Base-by-base conservation (phyloP, 2,113 vertebrate genomes). In the Thinocorus orbignyianus region DNA sequence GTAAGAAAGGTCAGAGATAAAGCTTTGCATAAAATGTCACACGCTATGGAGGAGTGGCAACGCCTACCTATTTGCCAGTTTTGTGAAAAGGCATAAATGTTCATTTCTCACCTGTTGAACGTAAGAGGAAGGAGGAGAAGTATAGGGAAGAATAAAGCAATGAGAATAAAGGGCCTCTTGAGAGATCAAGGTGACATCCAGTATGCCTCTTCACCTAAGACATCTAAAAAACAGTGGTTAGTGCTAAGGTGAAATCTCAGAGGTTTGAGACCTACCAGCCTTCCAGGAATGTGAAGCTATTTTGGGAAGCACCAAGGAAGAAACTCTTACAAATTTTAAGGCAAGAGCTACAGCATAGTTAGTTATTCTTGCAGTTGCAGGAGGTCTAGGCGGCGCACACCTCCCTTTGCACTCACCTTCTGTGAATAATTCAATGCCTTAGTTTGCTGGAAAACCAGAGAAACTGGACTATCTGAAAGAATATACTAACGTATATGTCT, bases 1-100 rank as follows among this genome's bases (percentile, higher is more conserved):
- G 86, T 76, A 84, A 87, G 86, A 96, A 96, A 96, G 93, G 95
- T 95, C 92, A 97, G 57, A 78, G 79, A 85, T 25, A 94, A 95
- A 95, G 74, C 9, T 31, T 73, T 83, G 60, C 30, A 48, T 83
- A 77, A 96, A 96, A 96, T 94, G 93, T 88, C 93, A 92, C 44
- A 23, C 3, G 2, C 73, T 72, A 31, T 0, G 3, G 48, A 74
- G 70, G 52, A 93, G 84, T 23, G 41, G 39, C 73, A 55, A 55
- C 1, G 28, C 11, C 24, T 9, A 26, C 44, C 11, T 48, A 37
- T 79, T 81, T 62, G 54, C 78, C 73, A 66, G 39, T 13, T 86
- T 79, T 72, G 73, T 73, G 26, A 64, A 78, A 76, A 90, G 73
- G 41, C 65, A 42, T 5, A 88, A 90, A 64, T 72, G 64, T 48